Conservation (phyloP, 2,113 vertebrate genomes). For the Puntigrus tetrazona region DNA sequence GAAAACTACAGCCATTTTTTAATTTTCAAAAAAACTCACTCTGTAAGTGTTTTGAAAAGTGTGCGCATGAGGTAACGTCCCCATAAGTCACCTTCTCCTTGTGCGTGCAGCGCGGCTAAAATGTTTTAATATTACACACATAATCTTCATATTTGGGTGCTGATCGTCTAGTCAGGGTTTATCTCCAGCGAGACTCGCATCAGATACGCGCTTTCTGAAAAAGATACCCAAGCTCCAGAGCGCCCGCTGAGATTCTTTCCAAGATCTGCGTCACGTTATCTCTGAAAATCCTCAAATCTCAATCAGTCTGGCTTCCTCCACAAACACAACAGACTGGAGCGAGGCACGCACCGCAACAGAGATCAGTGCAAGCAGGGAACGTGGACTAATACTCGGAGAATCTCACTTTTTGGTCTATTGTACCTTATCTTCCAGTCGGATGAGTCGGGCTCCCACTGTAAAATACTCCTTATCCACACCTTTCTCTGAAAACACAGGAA, state of each 20-base stretch:
- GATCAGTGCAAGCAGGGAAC: too few relatives aligned
- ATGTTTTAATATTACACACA: too few relatives aligned
- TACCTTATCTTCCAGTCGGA: slow-evolving; percentile 89
- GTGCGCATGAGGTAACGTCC: too few relatives aligned
- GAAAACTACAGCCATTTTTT: too few relatives aligned
- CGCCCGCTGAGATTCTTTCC: not conserved
- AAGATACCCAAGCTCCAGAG: not conserved
- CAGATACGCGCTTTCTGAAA: not conserved
- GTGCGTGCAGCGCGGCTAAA: too few relatives aligned
- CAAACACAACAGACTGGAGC: slow-evolving; percentile 16
- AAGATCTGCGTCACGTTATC: not conserved
- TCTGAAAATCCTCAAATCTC: not conserved
- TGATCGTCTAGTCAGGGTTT: not conserved
- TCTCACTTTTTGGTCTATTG: not conserved
- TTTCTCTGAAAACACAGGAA: slow-evolving; percentile 74
- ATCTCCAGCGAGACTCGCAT: not conserved
- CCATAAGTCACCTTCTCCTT: too few relatives aligned
- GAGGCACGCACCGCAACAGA: too few relatives aligned
- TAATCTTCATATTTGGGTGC: too few relatives aligned
- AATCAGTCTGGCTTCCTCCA: not conserved
- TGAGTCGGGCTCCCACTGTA: slow-evolving; percentile 85
- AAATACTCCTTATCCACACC: slow-evolving; percentile 85
- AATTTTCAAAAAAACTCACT: too few relatives aligned
- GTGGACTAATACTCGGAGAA: not conserved
- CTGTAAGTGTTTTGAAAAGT: too few relatives aligned